These are phyloP conservation scores for Drosophila infuscata DNA, from an alignment of 2,888 invertebrate species.

Conservation along the genomic window DNA sequence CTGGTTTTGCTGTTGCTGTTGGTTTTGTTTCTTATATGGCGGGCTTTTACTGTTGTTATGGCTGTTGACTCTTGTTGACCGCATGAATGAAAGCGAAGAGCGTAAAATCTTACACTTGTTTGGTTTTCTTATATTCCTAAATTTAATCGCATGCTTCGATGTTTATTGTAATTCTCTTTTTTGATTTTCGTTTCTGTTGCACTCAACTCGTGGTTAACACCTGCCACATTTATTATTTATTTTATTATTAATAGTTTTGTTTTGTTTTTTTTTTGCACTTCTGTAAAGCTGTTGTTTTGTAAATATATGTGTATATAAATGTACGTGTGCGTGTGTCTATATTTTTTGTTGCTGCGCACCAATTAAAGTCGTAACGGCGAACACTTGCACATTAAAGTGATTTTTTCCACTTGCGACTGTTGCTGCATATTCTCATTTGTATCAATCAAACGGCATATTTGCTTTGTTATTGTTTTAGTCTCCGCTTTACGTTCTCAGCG, in stretches of 20 bases:
- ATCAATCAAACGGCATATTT: slow-evolving; percentile 63
- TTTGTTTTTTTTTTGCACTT: slow-evolving; percentile 48
- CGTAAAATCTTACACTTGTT: slow-evolving; percentile 69
- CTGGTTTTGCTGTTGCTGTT: slow-evolving; percentile 29
- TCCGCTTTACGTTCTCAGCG: slow-evolving; percentile 39
- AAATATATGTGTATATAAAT: neutral
- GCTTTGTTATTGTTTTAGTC: slow-evolving; percentile 40
- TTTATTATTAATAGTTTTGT: slow-evolving; percentile 44
- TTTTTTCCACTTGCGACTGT: slow-evolving; percentile 48
- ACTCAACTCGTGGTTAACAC: slow-evolving; percentile 47
- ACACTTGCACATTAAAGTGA: slow-evolving; percentile 60
- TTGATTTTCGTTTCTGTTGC: slow-evolving; percentile 20
- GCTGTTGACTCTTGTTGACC: slow-evolving; percentile 65
- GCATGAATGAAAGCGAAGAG: slow-evolving; percentile 74
- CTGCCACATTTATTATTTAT: slow-evolving; percentile 23
- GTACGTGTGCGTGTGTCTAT: slow-evolving; percentile 20
- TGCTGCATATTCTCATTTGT: slow-evolving; percentile 71
- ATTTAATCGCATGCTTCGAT: slow-evolving; percentile 27
- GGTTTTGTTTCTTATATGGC: slow-evolving; percentile 48
- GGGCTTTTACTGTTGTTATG: slow-evolving; percentile 41
- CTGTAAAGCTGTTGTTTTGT: slow-evolving; percentile 33
- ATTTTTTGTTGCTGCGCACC: slow-evolving; percentile 36
- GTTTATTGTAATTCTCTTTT: slow-evolving; percentile 3
- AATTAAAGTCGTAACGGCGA: slow-evolving; percentile 56
- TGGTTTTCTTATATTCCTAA: slow-evolving; percentile 58